Evolutionary conservation across 1,140 invertebrate species (phyloP).

Genomic region (Gonatopus flavifemur): DNA sequence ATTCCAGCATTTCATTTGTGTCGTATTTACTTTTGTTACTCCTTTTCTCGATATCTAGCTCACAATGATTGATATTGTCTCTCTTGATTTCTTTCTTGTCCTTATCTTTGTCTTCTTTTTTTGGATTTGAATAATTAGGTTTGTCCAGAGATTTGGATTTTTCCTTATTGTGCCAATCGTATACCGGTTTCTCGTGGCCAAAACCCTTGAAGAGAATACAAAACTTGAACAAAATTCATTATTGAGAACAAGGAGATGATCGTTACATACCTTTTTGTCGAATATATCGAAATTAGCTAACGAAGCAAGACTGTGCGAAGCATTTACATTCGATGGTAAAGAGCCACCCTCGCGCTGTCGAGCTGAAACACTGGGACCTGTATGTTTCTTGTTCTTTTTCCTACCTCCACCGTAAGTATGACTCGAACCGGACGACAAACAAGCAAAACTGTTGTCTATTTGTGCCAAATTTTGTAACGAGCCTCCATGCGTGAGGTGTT

Average conservation of each 20-base stretch:
- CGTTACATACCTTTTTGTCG: conserved; percentile 49
- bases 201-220: conserved; percentile 35
- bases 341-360: conserved; percentile 69
- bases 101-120: conserved; percentile 49
- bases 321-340: conserved; percentile 64
- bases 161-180: conserved; percentile 53
- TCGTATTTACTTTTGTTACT: conserved; percentile 46
- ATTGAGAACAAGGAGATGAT: conserved; percentile 2
- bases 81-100: conserved; percentile 44
- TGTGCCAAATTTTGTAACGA: conserved; percentile 63
- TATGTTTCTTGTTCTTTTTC: conserved; percentile 47
- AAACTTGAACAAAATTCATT: conserved; percentile 6
- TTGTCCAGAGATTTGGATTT: conserved; percentile 53
- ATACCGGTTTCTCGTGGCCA: conserved; percentile 41
- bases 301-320: conserved; percentile 52
- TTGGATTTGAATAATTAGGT: conserved; percentile 35
- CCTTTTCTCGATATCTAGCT: conserved; percentile 39
- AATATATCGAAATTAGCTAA: conserved; percentile 52
- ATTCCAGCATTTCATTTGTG: conserved; percentile 55
- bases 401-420: conserved; percentile 47
- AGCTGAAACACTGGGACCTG: conserved; percentile 60
- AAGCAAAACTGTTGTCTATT: conserved; percentile 49
- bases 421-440: conserved; percentile 45
- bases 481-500: conserved; percentile 60
- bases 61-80: conserved; percentile 20